Percentiles rank a stretch among this genome's conserved stretches.
phyloP scores from a whole-genome alignment of 2,113 vertebrate species.

The Dolichotis patagonum region DNA sequence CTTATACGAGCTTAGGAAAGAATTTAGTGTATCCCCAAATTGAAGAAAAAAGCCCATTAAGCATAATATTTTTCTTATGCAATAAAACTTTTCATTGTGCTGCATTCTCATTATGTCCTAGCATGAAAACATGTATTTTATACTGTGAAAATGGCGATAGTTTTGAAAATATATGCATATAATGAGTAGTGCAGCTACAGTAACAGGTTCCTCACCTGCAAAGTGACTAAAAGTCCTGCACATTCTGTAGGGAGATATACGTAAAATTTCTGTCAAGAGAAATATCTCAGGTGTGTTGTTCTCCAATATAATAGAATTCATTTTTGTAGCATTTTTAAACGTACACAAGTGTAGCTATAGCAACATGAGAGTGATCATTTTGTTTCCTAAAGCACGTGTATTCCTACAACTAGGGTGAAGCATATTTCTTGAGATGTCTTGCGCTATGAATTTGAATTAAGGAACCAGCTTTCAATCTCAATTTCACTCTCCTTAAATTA shows the following conservation, averaged over 20 bases:
- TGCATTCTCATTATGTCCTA: constrained; percentile 49
- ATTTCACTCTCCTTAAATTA: constrained; percentile 55
- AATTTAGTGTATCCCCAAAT: not conserved
- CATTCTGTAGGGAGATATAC: constrained; percentile 34
- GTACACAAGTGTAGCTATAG: constrained; percentile 51
- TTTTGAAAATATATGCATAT: not conserved
- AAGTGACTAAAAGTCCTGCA: constrained; percentile 55
- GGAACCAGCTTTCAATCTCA: constrained; percentile 5
- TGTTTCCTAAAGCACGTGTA: constrained; percentile 49
- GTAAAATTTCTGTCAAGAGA: constrained; percentile 70
- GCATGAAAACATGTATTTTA: constrained; percentile 45
- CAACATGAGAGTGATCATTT: constrained; percentile 45
- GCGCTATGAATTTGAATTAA: constrained; percentile 39
- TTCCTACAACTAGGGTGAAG: constrained; percentile 12
- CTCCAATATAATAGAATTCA: constrained; percentile 64
- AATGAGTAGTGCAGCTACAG: constrained; percentile 9
- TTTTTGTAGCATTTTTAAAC: constrained; percentile 64
- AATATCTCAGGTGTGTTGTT: constrained; percentile 62
- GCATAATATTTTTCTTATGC: constrained; percentile 37
- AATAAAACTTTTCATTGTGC: not conserved
- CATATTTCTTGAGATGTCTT: constrained; percentile 18
- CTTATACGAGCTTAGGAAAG: not conserved
- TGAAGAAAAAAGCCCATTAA: constrained; percentile 38
- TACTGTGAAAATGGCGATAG: constrained; percentile 14
- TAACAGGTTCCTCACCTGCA: constrained; percentile 48